Conservation (phyloP, 2,888 invertebrate species). For the Liposcelis brunnea region DNA sequence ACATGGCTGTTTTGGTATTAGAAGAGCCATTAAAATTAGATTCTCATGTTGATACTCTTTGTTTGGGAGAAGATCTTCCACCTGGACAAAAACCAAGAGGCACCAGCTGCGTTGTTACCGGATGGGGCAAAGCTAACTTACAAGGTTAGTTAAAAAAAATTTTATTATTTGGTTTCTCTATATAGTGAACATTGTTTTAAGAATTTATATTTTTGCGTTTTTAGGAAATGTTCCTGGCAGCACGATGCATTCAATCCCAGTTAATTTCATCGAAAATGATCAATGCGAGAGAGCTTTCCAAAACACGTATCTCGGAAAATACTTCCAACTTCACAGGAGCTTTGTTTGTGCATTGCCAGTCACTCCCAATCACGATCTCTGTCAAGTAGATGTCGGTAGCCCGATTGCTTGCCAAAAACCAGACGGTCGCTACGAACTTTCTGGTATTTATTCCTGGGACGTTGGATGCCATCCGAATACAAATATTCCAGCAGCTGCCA, state of each 20-base stretch:
- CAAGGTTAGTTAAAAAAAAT: slow-evolving; percentile 40
- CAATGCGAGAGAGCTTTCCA: slow-evolving; percentile 41
- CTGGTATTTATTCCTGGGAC: slow-evolving; percentile 62
- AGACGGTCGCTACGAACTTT: slow-evolving; percentile 46
- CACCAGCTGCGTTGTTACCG: slow-evolving; percentile 56
- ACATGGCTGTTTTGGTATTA: slow-evolving; percentile 53
- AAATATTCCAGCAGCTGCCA: slow-evolving; percentile 28
- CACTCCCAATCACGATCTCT: slow-evolving; percentile 49
- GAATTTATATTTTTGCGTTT: slow-evolving; percentile 17
- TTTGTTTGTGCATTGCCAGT: slow-evolving; percentile 50
- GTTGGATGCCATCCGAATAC: slow-evolving; percentile 37
- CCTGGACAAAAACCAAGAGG: slow-evolving; percentile 25
- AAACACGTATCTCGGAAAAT: slow-evolving; percentile 33
- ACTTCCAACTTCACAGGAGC: slow-evolving; percentile 40
- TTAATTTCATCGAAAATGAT: slow-evolving; percentile 41
- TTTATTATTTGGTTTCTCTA: slow-evolving; percentile 7
- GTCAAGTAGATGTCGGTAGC: slow-evolving; percentile 67
- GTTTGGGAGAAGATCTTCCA: slow-evolving; percentile 45
- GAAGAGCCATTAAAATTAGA: slow-evolving; percentile 40
- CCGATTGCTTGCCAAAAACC: slow-evolving; percentile 61
- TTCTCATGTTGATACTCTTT: slow-evolving; percentile 56
- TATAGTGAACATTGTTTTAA: slow-evolving; percentile 9
- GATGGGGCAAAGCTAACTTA: slow-evolving; percentile 66
- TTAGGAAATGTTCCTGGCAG: slow-evolving; percentile 57
- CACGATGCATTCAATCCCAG: slow-evolving; percentile 54